These are phyloP conservation scores for Ageneiosus marmoratus DNA, from an alignment of 2,113 vertebrate species.

Conservation along the genomic window DNA sequence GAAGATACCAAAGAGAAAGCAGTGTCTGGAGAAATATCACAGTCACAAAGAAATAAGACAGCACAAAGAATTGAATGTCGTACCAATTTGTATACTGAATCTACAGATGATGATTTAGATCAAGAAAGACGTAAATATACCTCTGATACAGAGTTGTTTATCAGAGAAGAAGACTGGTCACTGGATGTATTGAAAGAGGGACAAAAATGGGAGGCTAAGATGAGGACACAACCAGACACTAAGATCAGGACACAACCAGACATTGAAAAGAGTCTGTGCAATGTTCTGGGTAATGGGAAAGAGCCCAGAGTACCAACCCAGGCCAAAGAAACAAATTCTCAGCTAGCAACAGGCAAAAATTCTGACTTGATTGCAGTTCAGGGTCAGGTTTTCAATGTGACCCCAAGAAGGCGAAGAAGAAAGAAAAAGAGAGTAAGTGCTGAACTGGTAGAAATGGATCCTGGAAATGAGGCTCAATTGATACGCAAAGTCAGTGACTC, in stretches of 20 bases:
- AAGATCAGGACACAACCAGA: conserved; percentile 14
- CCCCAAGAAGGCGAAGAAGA: conserved; percentile 65
- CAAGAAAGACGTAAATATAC: conserved; percentile 39
- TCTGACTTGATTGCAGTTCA: conserved; percentile 24
- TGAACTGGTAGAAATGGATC: conserved; percentile 51
- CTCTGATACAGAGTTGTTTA: conserved; percentile 46
- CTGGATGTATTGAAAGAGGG: conserved; percentile 41
- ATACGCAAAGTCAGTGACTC: conserved; percentile 56
- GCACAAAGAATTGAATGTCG: conserved; percentile 50
- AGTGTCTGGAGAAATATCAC: conserved; percentile 53
- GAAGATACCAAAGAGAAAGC: conserved; percentile 33
- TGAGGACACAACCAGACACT: conserved; percentile 5
- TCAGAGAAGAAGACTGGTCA: conserved; percentile 42
- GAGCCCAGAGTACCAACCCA: conserved; percentile 17
- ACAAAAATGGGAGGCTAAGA: not conserved
- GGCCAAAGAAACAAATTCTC: conserved; percentile 25
- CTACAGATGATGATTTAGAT: conserved; percentile 44
- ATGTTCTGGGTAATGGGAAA: conserved; percentile 3
- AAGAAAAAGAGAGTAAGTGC: conserved; percentile 65
- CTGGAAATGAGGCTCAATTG: conserved; percentile 48
- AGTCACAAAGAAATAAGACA: conserved; percentile 51
- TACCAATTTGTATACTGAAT: conserved; percentile 44
- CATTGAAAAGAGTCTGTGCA: not conserved
- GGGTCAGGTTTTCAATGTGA: conserved; percentile 50
- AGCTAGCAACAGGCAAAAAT: conserved; percentile 12